Percentiles rank a stretch among this genome's conserved stretches.
Evolutionary conservation across 1,140 invertebrate species (phyloP).

Genomic region (Meloidogyne hapla): DNA sequence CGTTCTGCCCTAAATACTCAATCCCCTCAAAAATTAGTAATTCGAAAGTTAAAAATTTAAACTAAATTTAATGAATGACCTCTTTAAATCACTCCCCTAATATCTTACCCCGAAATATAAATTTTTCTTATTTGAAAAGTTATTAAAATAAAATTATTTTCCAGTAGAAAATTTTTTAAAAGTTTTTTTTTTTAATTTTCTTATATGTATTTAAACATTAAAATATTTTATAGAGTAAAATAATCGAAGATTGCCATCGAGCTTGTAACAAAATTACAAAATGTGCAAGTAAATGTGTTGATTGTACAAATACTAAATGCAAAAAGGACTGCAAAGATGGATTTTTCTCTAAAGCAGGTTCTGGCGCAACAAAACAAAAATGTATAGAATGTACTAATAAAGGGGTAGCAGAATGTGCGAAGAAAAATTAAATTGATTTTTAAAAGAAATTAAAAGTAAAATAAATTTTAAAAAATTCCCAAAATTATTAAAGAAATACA

Average conservation of each 20-base stretch:
- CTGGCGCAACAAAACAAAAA: slow-evolving; percentile 5
- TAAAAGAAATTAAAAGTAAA: neutral
- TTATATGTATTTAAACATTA: neutral
- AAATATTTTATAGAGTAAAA: neutral
- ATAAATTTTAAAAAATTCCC: no score
- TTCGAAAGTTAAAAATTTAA: no score
- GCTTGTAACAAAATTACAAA: neutral
- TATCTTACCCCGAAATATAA: no score
- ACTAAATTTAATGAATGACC: no score
- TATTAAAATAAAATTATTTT: neutral
- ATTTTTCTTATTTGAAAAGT: no score
- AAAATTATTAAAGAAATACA: no score
- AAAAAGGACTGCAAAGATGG: neutral
- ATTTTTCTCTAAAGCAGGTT: neutral
- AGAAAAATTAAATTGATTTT: slow-evolving; percentile 7
- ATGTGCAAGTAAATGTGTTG: neutral
- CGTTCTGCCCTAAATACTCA: no score
- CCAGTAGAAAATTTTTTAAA: neutral
- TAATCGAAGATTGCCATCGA: neutral
- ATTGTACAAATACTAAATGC: neutral
- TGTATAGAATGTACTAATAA: neutral
- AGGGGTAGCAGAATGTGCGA: neutral
- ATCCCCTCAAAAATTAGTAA: no score
- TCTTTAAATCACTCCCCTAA: no score
- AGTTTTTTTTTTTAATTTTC: neutral